phyloP scores from a whole-genome alignment of 1,140 invertebrate genomes.

The Dreissena rostriformis region DNA sequence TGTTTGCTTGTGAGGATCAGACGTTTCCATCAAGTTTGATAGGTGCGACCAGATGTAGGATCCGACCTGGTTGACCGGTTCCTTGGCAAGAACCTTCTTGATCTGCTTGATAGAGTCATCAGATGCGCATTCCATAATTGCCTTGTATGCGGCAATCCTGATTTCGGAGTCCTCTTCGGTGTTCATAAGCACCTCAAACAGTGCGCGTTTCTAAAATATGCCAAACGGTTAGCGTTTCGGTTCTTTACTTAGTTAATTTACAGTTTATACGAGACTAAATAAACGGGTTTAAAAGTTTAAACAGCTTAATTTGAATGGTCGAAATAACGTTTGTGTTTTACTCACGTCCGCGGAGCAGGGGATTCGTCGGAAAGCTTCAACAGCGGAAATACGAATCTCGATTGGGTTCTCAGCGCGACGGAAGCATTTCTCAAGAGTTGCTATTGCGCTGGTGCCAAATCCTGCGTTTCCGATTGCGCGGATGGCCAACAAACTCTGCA shows the following conservation, averaged over 20 bases:
- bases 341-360: constrained; percentile 86
- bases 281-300: no score
- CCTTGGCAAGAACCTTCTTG: constrained; percentile 86
- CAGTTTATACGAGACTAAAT: no score
- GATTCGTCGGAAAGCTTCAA: constrained; percentile 89
- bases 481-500: constrained; percentile 82
- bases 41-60: constrained; percentile 97
- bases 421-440: constrained; percentile 86
- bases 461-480: constrained; percentile 96
- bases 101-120: constrained; percentile 89
- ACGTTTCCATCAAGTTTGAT: constrained; percentile 92
- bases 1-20: constrained; percentile 90
- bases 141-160: constrained; percentile 92
- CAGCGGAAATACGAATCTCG: constrained; percentile 89
- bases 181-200: constrained; percentile 87
- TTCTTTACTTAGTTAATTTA: no score
- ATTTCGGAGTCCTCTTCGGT: constrained; percentile 90
- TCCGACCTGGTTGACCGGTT: constrained; percentile 96
- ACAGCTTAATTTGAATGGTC: no score
- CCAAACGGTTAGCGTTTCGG: no score
- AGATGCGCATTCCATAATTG: constrained; percentile 93
- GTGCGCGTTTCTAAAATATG: constrained; percentile 67
- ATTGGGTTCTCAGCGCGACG: constrained; percentile 86
- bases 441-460: constrained; percentile 84
- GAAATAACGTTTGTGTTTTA: not conserved